These are phyloP conservation scores for Nannobrachium achirus DNA, from an alignment of 2,113 vertebrate species.

Conservation along the genomic window DNA sequence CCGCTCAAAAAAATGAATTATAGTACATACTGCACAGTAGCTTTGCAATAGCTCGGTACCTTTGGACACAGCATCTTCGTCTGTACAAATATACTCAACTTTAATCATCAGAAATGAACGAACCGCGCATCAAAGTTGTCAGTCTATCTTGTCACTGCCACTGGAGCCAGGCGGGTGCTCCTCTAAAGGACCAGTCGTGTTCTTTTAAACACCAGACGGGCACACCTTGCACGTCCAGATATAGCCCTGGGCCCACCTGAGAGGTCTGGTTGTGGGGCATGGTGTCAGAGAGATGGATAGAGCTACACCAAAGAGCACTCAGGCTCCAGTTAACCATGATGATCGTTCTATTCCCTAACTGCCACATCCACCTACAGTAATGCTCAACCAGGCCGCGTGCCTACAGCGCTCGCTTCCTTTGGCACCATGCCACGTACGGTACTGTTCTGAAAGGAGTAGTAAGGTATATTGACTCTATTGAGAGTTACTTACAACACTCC, in stretches of 20 bases:
- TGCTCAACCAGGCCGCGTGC: too few relatives aligned
- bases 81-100: neutral
- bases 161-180: too few relatives aligned
- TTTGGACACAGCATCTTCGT: neutral
- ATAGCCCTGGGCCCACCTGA: constrained; percentile 64
- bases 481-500: too few relatives aligned
- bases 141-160: too few relatives aligned
- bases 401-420: too few relatives aligned
- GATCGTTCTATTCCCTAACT: constrained; percentile 51
- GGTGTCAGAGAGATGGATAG: constrained; percentile 73
- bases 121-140: neutral
- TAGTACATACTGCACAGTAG: too few relatives aligned
- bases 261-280: constrained; percentile 50
- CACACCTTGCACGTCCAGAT: constrained; percentile 60
- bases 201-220: constrained; percentile 35
- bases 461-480: too few relatives aligned
- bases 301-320: constrained; percentile 70
- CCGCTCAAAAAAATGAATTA: too few relatives aligned
- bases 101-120: neutral
- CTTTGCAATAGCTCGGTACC: too few relatives aligned
- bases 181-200: constrained; percentile 27
- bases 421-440: too few relatives aligned
- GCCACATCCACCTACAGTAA: too few relatives aligned
- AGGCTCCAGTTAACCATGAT: constrained; percentile 57
- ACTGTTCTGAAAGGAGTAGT: too few relatives aligned